These are phyloP conservation scores for Epinotia nisella DNA, from an alignment of 2,888 invertebrate species.

Conservation along the genomic window DNA sequence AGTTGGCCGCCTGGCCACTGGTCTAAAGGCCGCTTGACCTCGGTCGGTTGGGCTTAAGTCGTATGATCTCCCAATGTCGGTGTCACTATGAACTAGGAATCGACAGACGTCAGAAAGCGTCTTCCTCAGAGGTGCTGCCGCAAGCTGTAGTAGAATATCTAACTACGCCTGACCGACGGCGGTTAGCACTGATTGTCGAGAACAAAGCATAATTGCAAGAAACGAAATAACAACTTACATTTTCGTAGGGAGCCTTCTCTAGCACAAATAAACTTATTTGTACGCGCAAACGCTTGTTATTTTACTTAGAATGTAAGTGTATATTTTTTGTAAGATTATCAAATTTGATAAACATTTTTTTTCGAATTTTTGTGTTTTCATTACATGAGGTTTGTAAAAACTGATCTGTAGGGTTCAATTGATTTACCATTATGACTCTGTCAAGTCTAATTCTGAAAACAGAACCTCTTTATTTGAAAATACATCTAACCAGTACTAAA, in stretches of 20 bases:
- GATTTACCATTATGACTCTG: constrained; percentile 2
- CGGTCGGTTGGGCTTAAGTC: too few species aligned
- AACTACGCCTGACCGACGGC: too few species aligned
- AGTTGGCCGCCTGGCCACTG: too few species aligned
- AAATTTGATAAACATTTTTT: constrained; percentile 16
- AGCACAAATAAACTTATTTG: constrained; percentile 14
- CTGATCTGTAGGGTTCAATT: background rate
- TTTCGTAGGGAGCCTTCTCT: constrained; percentile 18
- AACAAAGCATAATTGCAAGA: background rate
- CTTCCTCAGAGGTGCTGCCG: too few species aligned
- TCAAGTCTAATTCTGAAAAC: background rate
- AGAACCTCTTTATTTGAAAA: background rate
- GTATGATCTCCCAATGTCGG: too few species aligned
- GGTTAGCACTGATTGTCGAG: too few species aligned
- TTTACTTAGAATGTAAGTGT: constrained; percentile 12
- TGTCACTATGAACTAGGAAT: too few species aligned
- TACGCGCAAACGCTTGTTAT: constrained; percentile 12
- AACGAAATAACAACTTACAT: constrained; percentile 9
- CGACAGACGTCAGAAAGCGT: too few species aligned
- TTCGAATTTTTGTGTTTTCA: constrained; percentile 21
- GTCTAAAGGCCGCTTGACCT: too few species aligned
- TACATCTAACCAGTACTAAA: background rate
- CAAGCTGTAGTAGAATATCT: too few species aligned
- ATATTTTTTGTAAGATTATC: constrained; percentile 3
- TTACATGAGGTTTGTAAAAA: constrained; percentile 21